These are phyloP conservation scores for Dendropsophus ebraccatus DNA, from an alignment of 2,113 vertebrate species.

Conservation along the genomic window DNA sequence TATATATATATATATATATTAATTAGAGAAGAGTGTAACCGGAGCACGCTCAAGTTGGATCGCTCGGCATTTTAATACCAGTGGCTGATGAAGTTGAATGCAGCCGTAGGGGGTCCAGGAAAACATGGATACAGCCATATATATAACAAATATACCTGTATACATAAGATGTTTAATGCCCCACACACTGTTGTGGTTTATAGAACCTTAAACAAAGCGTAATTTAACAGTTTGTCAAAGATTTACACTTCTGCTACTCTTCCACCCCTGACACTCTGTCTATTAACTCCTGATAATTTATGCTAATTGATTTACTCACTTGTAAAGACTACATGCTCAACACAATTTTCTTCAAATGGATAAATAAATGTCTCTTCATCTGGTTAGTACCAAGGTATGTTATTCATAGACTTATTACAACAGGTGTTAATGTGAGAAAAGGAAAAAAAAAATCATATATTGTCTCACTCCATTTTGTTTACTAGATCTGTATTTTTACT, in stretches of 20 bases:
- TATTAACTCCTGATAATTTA: slow-evolving; percentile 33
- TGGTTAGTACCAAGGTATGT: not conserved
- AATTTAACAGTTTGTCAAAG: not conserved
- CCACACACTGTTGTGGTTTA: not conserved
- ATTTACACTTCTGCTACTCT: slow-evolving; percentile 14
- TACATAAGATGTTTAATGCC: not conserved
- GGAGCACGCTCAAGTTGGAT: too few relatives aligned
- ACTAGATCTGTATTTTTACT: too few relatives aligned
- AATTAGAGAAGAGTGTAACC: too few relatives aligned
- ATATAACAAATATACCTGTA: too few relatives aligned
- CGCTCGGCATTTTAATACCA: too few relatives aligned
- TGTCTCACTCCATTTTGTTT: too few relatives aligned
- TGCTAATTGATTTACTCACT: slow-evolving; percentile 1
- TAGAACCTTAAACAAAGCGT: not conserved
- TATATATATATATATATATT: too few relatives aligned
- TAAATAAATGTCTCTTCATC: not conserved
- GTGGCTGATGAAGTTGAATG: too few relatives aligned
- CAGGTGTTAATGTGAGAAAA: not conserved
- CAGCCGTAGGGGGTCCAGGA: too few relatives aligned
- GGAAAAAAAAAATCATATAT: too few relatives aligned
- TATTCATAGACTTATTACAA: not conserved
- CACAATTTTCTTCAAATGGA: not conserved
- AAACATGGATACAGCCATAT: too few relatives aligned
- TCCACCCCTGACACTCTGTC: not conserved
- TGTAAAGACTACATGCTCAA: not conserved